phyloP scores from a whole-genome alignment of 2,113 vertebrate genomes.

The Trogon melanurus region DNA sequence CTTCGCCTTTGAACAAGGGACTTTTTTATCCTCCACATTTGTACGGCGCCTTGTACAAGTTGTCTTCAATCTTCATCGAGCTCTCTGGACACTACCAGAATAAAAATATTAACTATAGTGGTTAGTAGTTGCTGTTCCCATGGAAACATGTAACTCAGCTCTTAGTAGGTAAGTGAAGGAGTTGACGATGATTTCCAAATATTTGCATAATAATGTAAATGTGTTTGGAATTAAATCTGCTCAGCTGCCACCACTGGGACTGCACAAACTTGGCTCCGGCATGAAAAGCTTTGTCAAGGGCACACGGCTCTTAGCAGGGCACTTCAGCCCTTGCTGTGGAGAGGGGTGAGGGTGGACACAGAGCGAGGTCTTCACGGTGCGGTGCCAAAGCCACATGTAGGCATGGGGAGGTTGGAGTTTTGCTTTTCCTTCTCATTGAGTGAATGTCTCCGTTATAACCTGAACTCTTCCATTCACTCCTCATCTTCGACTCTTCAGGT shows the following conservation, averaged over 20 bases:
- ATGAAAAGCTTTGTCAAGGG: background rate
- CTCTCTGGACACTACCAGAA: background rate
- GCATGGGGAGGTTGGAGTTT: background rate
- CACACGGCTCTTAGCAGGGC: background rate
- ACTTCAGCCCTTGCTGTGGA: background rate
- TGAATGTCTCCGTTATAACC: rapidly evolving
- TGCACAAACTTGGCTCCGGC: background rate
- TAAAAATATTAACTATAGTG: background rate
- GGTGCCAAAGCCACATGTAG: rapidly evolving
- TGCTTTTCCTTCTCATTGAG: background rate
- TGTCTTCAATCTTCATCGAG: background rate
- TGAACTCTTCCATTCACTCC: background rate
- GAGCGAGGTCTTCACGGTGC: rapidly evolving
- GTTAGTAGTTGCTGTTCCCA: constrained; percentile 28
- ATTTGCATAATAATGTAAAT: constrained; percentile 33
- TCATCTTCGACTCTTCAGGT: background rate
- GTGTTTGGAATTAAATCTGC: background rate
- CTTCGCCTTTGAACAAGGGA: background rate
- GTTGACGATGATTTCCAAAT: constrained; percentile 46
- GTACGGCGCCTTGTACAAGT: background rate
- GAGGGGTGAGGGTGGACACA: rapidly evolving
- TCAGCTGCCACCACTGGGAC: background rate
- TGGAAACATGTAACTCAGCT: background rate
- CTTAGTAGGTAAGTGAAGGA: background rate
- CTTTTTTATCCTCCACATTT: background rate